Conservation (phyloP, 2,113 vertebrate genomes). For the Pachycephala philippinensis region DNA sequence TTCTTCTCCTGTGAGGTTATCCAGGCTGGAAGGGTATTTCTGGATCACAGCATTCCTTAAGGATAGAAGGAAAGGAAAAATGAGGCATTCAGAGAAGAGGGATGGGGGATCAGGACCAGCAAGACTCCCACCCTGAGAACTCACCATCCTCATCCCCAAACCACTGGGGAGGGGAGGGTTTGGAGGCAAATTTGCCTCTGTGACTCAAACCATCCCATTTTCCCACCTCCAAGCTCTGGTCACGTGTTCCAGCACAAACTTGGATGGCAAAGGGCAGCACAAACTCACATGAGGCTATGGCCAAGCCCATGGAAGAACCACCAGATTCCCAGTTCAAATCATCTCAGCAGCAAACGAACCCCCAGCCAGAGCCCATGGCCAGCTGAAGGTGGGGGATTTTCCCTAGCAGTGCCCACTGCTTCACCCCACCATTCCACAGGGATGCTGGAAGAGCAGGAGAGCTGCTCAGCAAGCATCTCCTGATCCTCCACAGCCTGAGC, state of each 20-base stretch:
- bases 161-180: rapidly evolving
- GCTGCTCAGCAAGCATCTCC: neutral
- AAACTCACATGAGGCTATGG: rapidly evolving
- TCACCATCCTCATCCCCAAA: neutral
- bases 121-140: neutral
- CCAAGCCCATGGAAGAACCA: neutral
- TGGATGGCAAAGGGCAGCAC: neutral
- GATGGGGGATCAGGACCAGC: rapidly evolving
- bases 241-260: rapidly evolving
- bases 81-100: rapidly evolving
- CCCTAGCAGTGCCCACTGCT: neutral
- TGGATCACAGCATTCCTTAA: neutral
- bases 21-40: neutral
- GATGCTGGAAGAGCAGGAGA: neutral
- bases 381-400: neutral
- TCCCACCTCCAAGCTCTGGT: neutral
- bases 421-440: neutral
- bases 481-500: neutral
- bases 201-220: neutral
- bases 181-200: neutral
- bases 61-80: neutral
- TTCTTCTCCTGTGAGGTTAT: neutral
- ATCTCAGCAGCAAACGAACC: neutral
- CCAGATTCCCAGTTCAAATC: neutral
- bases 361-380: neutral